Base-by-base conservation (phyloP, 1,140 invertebrate genomes). In the Ptiloglossa arizonensis region DNA sequence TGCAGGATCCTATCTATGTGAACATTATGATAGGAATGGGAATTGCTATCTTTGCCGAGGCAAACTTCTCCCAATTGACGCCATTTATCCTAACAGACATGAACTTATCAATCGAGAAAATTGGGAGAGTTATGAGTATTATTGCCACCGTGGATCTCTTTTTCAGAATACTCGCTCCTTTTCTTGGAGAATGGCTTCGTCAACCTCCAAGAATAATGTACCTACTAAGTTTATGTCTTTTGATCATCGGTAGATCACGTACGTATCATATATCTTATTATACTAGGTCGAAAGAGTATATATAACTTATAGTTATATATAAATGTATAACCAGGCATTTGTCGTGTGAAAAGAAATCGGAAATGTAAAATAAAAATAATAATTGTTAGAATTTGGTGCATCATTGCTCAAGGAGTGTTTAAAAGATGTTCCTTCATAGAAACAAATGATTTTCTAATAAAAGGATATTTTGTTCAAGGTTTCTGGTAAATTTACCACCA, bases 11-110 rank as follows among this genome's bases (percentile, higher is more conserved):
- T 11, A 88, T 93, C 63, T 95, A 94, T 76, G 88, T 96, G 2
- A 96, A 94, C 86, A 94, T 96, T 50, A 93, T 95, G 90, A 77
- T 95, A n/a, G 95, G 95, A 0, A 90, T 96, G 70, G 95, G 95
- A 0, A 87, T 96, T 2, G 95, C 95, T 0, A 94, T 95, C 17
- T 95, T 95, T 83, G 94, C 94, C 0, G 95, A 96, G 86, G 93
- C 95, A 2, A 96, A 95, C 85, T 96, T 96, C 83, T 94, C 95
- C 2, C 87, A 95, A 5, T 79, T 96, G 15, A 93, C 94, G 2
- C 95, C 95, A 24, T 95, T 95, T 38, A 95, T 96, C 44, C 87
- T 96, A 2, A 92, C 92, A 19, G 95, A 95, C 46, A 91, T 93
- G 66, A 66, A 93, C 19, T 95, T 95, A 72, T 89, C 91, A 15